Conservation (phyloP, 2,797 vertebrate genomes). For the Coregonus ussuriensis region DNA sequence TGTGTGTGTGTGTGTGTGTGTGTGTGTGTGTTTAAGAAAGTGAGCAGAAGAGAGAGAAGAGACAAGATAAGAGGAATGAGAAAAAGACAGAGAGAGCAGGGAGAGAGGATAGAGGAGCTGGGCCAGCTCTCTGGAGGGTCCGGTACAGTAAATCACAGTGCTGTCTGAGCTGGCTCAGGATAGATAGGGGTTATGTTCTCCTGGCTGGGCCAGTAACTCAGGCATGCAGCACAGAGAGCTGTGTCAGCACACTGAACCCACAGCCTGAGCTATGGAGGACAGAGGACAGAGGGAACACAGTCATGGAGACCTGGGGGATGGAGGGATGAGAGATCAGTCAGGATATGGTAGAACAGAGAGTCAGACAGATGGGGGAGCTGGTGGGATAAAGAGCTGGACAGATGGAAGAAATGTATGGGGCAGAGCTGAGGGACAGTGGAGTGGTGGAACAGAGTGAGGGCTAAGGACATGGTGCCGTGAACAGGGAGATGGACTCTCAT, state of each 20-base stretch:
- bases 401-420: neutral
- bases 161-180: neutral
- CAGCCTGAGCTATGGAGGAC: neutral
- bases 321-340: neutral
- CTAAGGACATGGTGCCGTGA: neutral
- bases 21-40: conserved; percentile 2
- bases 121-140: conserved; percentile 40
- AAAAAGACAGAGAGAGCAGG: conserved; percentile 28
- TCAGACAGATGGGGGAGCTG: neutral
- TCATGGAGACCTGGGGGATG: neutral
- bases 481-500: neutral
- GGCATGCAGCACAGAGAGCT: neutral
- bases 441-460: neutral
- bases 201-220: neutral
- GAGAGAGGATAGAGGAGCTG: conserved; percentile 52
- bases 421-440: neutral
- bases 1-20: too few species aligned
- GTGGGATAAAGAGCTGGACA: neutral
- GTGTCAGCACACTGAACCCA: conserved; percentile 23
- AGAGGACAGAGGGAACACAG: neutral
- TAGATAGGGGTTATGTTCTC: neutral
- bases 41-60: conserved; percentile 16
- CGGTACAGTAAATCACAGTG: neutral
- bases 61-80: neutral
- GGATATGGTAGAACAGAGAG: neutral